These are phyloP conservation scores for Crocallis elinguaria DNA, from an alignment of 2,888 invertebrate species.

Conservation along the genomic window DNA sequence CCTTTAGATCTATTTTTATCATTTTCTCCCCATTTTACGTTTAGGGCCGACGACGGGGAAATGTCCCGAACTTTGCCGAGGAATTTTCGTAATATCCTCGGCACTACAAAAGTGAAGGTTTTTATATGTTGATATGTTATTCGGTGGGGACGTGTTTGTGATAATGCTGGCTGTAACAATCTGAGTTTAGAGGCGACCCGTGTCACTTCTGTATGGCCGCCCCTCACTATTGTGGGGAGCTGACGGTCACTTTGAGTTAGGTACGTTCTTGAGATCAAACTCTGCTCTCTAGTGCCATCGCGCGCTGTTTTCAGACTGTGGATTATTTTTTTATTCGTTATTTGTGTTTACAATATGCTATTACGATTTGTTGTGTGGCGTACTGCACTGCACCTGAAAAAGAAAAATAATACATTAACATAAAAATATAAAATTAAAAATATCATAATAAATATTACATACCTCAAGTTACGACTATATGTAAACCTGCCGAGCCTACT, in stretches of 20 bases:
- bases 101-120: constrained; percentile 4
- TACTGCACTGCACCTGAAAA: too few species aligned
- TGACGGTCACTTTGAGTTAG: neutral
- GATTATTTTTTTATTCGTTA: too few species aligned
- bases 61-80: neutral
- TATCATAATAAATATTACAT: too few species aligned
- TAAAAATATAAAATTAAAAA: too few species aligned
- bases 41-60: constrained; percentile 1
- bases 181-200: constrained; percentile 28
- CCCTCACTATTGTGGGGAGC: neutral
- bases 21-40: neutral
- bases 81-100: constrained; percentile 11
- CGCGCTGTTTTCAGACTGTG: too few species aligned
- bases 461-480: too few species aligned
- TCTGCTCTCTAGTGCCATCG: neutral
- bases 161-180: constrained; percentile 22
- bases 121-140: neutral
- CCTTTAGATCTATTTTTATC: constrained; percentile 3
- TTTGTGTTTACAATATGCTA: too few species aligned
- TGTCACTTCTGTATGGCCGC: constrained; percentile 12
- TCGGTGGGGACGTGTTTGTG: neutral
- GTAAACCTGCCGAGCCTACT: too few species aligned
- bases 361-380: too few species aligned
- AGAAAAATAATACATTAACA: too few species aligned
- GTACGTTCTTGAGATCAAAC: neutral